Conservation (phyloP, 2,888 invertebrate genomes). For the Ferrisia virgata region DNA sequence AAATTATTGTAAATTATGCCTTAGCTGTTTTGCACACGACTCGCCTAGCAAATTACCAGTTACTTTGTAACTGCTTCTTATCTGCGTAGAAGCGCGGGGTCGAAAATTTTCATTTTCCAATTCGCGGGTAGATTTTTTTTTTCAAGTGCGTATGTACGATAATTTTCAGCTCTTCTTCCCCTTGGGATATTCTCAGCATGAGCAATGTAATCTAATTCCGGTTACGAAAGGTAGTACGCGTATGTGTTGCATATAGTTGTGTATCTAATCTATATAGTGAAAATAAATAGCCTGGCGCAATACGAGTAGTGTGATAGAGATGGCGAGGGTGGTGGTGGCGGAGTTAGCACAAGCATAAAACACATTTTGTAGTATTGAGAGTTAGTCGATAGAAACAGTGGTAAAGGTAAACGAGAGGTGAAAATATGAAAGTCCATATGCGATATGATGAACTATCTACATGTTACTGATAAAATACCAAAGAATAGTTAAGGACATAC, state of each 20-base stretch:
- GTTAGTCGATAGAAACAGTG: no score
- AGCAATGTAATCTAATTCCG: not conserved
- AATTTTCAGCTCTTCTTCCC: not conserved
- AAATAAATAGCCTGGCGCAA: not conserved
- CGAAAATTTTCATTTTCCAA: not conserved
- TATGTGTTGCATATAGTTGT: not conserved
- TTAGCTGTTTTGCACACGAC: no score
- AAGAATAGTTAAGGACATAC: not conserved
- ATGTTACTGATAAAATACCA: not conserved
- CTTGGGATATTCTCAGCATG: not conserved
- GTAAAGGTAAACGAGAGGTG: not conserved
- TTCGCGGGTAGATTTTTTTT: not conserved
- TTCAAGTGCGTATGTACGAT: not conserved
- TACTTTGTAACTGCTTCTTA: no score
- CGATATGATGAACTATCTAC: constrained; percentile 3
- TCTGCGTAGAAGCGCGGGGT: no score
- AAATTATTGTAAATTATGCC: no score
- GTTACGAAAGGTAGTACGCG: not conserved
- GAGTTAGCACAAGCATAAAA: not conserved
- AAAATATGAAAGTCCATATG: constrained; percentile 5
- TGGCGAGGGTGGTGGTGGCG: not conserved
- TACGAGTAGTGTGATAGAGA: not conserved
- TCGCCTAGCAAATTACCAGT: no score
- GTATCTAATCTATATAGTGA: not conserved
- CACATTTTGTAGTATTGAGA: no score